Evolutionary conservation across 2,888 invertebrate species (phyloP).

Genomic region (Chirona hameri): DNA sequence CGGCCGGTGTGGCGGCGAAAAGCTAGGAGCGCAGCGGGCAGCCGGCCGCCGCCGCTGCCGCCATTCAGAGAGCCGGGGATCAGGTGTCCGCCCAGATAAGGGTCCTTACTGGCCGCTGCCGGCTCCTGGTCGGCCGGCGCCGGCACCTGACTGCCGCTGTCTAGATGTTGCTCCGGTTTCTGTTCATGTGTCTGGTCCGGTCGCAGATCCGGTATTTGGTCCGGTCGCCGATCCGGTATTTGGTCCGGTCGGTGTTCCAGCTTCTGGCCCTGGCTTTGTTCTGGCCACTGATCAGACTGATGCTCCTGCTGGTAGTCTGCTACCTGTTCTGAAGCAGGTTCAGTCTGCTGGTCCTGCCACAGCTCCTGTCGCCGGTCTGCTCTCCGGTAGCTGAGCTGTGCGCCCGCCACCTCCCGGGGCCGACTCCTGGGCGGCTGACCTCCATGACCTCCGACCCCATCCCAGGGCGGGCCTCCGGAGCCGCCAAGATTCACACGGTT

Average conservation of each 20-base stretch:
- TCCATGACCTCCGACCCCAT: neutral
- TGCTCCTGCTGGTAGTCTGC: too few relatives aligned
- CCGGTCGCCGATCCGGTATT: too few relatives aligned
- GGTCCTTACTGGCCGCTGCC: neutral
- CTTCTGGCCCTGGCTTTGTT: too few relatives aligned
- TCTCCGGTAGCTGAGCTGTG: neutral
- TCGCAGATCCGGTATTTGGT: too few relatives aligned
- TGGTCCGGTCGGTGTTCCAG: too few relatives aligned
- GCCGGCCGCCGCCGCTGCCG: neutral
- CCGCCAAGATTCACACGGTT: neutral
- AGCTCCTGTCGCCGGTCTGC: too few relatives aligned
- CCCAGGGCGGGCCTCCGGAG: neutral
- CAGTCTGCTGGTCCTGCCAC: too few relatives aligned
- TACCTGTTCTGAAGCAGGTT: too few relatives aligned
- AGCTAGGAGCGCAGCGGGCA: neutral
- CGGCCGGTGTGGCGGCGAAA: neutral
- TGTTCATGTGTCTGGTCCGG: too few relatives aligned
- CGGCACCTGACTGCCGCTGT: too few relatives aligned
- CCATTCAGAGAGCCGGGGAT: slow-evolving; percentile 6
- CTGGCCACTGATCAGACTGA: too few relatives aligned
- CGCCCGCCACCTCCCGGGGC: neutral
- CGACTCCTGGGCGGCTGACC: neutral
- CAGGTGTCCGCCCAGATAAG: slow-evolving; percentile 2
- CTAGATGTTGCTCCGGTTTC: too few relatives aligned
- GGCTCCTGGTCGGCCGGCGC: neutral